phyloP scores from a whole-genome alignment of 2,113 vertebrate genomes.

The Mus pahari region DNA sequence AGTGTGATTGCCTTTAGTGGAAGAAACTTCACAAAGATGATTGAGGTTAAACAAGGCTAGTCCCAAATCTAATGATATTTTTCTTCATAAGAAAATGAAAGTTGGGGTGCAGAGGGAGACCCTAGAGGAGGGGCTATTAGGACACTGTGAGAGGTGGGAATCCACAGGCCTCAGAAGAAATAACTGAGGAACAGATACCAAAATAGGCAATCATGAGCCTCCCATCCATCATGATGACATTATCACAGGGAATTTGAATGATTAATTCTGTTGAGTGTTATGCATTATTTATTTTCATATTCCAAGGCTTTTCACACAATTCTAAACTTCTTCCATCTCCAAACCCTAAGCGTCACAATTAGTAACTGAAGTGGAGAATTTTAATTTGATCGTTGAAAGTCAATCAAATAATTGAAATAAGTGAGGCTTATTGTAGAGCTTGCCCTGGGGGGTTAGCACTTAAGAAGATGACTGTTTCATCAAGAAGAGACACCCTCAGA shows the following conservation, averaged over 20 bases:
- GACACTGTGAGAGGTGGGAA: background rate
- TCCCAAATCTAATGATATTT: background rate
- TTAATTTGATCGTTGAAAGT: background rate
- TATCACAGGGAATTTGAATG: background rate
- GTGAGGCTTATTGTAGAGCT: background rate
- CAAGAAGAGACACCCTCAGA: background rate
- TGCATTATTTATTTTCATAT: background rate
- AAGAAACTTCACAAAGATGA: background rate
- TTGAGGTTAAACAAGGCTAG: background rate
- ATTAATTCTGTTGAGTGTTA: background rate
- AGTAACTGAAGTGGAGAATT: background rate
- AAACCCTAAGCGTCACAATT: background rate
- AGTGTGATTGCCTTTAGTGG: background rate
- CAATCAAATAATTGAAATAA: conserved; percentile 22
- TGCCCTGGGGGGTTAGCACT: background rate
- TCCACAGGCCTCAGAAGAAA: background rate
- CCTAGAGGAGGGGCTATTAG: too few relatives aligned
- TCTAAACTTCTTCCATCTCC: background rate
- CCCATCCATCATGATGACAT: background rate
- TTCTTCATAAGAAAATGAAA: background rate
- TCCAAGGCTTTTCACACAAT: background rate
- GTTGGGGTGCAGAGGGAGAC: background rate
- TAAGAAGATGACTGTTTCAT: background rate
- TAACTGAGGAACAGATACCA: background rate
- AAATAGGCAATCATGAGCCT: background rate